Evolutionary conservation across 2,888 invertebrate species (phyloP), one percentile per base, ranked within the genome.

Genomic region (Luffia ferchaultella): DNA sequence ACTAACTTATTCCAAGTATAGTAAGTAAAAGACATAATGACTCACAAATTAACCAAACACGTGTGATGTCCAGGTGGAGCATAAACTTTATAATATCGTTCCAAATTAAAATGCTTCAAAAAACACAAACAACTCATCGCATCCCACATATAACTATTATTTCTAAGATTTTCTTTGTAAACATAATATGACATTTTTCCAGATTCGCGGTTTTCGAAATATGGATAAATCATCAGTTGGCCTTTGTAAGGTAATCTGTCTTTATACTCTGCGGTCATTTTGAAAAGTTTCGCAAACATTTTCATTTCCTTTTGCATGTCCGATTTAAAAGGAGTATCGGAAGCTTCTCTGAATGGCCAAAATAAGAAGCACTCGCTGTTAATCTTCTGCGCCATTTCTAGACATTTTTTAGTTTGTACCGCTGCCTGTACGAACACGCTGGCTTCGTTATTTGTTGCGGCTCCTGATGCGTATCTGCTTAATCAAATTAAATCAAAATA

Each of bases 101-200:
- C 88, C 59, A 89, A 68, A 52, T 83, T 86, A 59, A 85, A 86
- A 56, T 80, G 79, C 63, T 87, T 87, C 58, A 90, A 64, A 58
- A 90, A 86, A 51, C 85, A 87, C 60, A 89, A 68, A 20, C 88
- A 88, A 51, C 89, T 89, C 52, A 87, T 87, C 12, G 87, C 86
- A 68, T 89, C 88, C 73, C 87, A 87, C 68, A 87, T 87, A 62
- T 89, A 89, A 20, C 58, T 62, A 54, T 87, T 84, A 50, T 86
- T 76, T 40, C 82, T 62, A 17, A 85, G 84, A 46, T 70, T 59
- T 42, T 70, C 67, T 30, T 30, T 30, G 30, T 30, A 30, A n/a
- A n/a, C n/a, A n/a, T n/a, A n/a, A n/a, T n/a, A n/a, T n/a, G n/a
- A n/a, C n/a, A n/a, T n/a, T n/a, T n/a, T n/a, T n/a, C n/a, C n/a